phyloP scores from a whole-genome alignment of 1,140 invertebrate species.

The Globodera rostochiensis region DNA sequence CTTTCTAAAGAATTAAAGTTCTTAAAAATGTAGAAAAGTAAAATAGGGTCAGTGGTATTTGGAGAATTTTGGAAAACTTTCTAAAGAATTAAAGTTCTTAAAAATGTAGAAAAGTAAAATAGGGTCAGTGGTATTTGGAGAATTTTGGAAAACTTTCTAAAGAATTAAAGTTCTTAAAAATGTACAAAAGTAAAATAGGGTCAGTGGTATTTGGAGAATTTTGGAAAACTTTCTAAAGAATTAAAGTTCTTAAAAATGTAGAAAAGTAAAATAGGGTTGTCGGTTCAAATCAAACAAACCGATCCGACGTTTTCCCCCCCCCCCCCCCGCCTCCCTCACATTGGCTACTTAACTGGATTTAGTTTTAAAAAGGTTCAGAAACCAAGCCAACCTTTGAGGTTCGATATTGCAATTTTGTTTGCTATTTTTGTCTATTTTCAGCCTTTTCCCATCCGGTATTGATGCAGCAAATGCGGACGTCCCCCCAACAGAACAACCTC shows the following conservation, averaged over 20 bases:
- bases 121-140: neutral
- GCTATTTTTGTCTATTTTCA: neutral
- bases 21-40: no score
- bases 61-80: neutral
- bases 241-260: no score
- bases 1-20: neutral
- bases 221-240: neutral
- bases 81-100: neutral
- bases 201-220: neutral
- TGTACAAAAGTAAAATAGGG: neutral
- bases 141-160: neutral
- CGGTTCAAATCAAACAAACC: no score
- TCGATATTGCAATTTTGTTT: no score
- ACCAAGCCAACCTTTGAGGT: no score
- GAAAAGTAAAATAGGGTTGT: no score
- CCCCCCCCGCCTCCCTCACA: no score
- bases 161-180: neutral
- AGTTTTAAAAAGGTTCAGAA: no score
- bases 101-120: no score
- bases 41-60: neutral
- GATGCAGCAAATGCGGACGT: neutral
- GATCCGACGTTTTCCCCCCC: no score
- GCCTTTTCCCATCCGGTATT: constrained; percentile 8
- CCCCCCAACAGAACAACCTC: constrained; percentile 5
- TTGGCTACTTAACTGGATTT: no score